Base-by-base conservation (phyloP, 1,140 invertebrate genomes). In the Habropoda laboriosa region DNA sequence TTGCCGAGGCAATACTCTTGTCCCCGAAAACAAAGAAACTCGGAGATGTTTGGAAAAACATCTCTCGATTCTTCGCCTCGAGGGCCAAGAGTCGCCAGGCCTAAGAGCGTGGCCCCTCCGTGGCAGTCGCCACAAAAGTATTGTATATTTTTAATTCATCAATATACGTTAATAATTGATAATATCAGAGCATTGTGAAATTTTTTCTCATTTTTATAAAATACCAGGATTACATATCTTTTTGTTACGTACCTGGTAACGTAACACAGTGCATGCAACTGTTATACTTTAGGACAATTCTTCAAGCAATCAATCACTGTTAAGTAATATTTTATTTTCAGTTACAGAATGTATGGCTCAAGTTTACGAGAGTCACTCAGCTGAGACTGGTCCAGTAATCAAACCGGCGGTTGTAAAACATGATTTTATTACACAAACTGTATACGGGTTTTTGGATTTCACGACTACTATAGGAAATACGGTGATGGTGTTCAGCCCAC, bases 371-470 rank as follows among this genome's bases (percentile, higher is more conserved):
- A 81, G 83, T 64, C 68, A 82, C 38, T 63, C 83, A n/a, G 72
- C 47, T 32, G 79, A 53, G 21, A 75, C 73, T 38, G 80, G 68
- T 38, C 77, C 40, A 67, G 40, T 64, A 60, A 49, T 51, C 38
- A 87, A 89, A 42, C 76, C 86, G 40, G 77, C 87, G 18, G 55
- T 80, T 53, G 61, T 61, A 27, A 87, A 90, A 53, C 88, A 91
- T 83, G 89, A 92, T 18, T 94, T 94, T 78, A 93, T 95, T 53
- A 96, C 96, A 27, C 97, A 97, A 91, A 98, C 97, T 1, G 97
- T 98, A n/a, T 97, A 97, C 86, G 97, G 97, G 18, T 98, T 98
- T 91, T 92, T 97, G 42, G 97, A 98, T 91, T 98, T 98, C 89
- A 97, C 96, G 5, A 98, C 97, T 0, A 97, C 96, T 0, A 97